A percentile compares a stretch with the other conserved stretches of the same genome.
phyloP scores from a whole-genome alignment of 2,797 vertebrate genomes.

The Furcifer pardalis region DNA sequence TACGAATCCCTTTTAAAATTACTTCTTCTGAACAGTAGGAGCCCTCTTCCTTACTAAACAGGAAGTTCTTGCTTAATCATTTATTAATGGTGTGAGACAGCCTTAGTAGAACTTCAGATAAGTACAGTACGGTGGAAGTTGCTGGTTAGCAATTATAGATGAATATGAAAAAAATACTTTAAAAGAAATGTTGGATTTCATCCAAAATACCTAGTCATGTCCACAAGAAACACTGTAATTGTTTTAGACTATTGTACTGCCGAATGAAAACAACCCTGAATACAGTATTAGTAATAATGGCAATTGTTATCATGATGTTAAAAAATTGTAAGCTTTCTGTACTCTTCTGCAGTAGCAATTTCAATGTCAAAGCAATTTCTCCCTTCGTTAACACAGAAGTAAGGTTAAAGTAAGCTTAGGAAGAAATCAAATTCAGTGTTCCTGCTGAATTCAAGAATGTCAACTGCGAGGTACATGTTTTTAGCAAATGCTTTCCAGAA shows the following conservation, averaged over 20 bases:
- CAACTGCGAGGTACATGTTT: constrained; percentile 31
- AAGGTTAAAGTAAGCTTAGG: too few relatives aligned
- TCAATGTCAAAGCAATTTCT: background rate
- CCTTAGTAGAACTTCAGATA: background rate
- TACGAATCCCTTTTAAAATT: background rate
- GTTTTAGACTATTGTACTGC: constrained; percentile 9
- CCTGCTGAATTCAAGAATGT: constrained; percentile 21
- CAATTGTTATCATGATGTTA: background rate
- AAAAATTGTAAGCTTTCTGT: constrained; percentile 3
- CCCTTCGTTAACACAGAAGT: constrained; percentile 26
- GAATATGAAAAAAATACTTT: background rate
- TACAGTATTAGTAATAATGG: background rate
- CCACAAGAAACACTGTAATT: background rate
- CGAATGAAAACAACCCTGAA: constrained; percentile 17
- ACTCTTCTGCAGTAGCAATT: background rate
- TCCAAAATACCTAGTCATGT: background rate
- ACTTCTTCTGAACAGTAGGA: background rate
- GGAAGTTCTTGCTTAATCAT: background rate
- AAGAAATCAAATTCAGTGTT: constrained; percentile 16
- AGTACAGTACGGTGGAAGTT: background rate
- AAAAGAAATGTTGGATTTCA: background rate
- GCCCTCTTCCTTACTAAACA: background rate
- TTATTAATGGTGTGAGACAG: background rate
- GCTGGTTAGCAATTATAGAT: background rate
- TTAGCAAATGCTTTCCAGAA: constrained; percentile 36